Percentiles rank a stretch among this genome's conserved stretches.
These are phyloP conservation scores for Frankliniella fusca DNA, from an alignment of 2,888 invertebrate genomes.

Conservation along the genomic window DNA sequence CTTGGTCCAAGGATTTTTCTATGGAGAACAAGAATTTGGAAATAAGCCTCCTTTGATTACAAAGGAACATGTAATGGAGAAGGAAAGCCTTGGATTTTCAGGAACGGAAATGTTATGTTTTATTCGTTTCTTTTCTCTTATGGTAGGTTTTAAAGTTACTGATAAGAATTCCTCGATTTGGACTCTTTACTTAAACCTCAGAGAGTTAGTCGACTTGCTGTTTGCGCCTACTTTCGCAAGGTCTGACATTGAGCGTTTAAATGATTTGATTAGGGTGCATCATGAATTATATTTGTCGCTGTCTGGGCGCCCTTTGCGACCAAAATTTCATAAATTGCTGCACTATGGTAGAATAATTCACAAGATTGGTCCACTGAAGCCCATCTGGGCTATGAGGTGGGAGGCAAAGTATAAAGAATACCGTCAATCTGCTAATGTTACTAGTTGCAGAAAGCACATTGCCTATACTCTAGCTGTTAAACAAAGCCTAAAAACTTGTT, in stretches of 20 bases:
- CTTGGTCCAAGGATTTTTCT: not conserved
- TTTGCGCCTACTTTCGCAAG: not conserved
- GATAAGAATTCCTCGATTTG: not conserved
- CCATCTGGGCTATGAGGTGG: not conserved
- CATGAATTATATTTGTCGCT: not conserved
- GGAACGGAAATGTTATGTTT: not conserved
- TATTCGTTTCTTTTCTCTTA: not conserved
- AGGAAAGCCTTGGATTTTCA: not conserved
- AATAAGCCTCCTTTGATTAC: not conserved
- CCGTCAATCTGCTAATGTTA: not conserved
- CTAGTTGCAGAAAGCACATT: not conserved
- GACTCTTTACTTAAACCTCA: no score
- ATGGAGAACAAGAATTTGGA: not conserved
- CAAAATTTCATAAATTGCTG: not conserved
- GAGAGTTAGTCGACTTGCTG: not conserved
- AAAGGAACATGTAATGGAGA: not conserved
- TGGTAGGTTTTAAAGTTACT: not conserved
- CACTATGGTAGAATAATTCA: not conserved
- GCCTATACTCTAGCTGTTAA: not conserved
- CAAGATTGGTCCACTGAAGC: not conserved
- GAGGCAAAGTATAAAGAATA: not conserved
- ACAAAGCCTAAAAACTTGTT: not conserved
- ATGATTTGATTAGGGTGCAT: not conserved
- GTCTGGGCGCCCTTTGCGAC: not conserved
- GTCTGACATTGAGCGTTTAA: not conserved